Base-by-base conservation (phyloP, 2,113 vertebrate genomes). In the Pionites leucogaster region DNA sequence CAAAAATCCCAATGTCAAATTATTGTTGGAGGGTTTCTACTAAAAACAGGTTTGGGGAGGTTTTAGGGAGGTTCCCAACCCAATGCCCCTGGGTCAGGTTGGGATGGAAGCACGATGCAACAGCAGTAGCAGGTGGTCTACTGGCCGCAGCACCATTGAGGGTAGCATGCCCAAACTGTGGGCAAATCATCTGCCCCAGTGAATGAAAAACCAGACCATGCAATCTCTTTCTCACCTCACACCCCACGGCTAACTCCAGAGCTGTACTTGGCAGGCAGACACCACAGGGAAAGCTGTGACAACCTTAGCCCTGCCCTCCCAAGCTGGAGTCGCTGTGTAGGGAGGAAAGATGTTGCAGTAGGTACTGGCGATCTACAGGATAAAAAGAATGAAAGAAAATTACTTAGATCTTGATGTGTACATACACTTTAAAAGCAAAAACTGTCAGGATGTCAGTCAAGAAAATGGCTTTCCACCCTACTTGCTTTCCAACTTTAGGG, bases 141-240 rank as follows among this genome's bases (percentile, higher is more conserved):
- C 97, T 96, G 93, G 94, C 95, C 82, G 12, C 97, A 94, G 80
- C 93, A 87, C 96, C 93, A 84, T 95, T 95, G 90, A 92, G 95
- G 83, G 97, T 98, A 95, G 92, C 92, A 82, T 89, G 97, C 98
- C 98, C 97, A 92, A 97, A 97, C 88, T 97, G 97, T 12, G 97
- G 98, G 98, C 98, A 69, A 97, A 96, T 96, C 93, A 95, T 96
- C 97, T 98, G 97, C 97, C 98, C 97, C 92, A 96, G 96, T 97
- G 96, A 97, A 97, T 98, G 97, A 96, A 98, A 95, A 98, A 98
- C 98, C 98, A 98, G 98, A 98, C 98, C 98, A 98, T 98, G 98
- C 98, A 98, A 98, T 98, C 98, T 98, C 98, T 98, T 98, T 98
- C 98, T 98, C 98, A 98, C 98, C 98, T 98, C 98, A 98, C 98